These are phyloP conservation scores for Nomia melanderi DNA, from an alignment of 1,140 invertebrate genomes.

Conservation along the genomic window DNA sequence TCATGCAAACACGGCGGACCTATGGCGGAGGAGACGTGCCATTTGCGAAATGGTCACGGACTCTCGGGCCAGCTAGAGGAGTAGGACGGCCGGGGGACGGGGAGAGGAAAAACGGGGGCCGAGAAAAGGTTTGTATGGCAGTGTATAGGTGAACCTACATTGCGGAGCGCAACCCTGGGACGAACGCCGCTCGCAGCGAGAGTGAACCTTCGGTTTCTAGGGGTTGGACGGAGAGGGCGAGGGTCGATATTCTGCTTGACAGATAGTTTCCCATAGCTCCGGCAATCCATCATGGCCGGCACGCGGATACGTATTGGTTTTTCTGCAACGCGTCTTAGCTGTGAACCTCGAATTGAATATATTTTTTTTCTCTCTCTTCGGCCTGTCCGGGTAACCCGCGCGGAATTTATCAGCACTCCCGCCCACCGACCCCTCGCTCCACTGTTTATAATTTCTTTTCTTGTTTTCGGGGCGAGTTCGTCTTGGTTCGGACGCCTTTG, in stretches of 20 bases:
- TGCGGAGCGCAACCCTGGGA: slow-evolving; percentile 62
- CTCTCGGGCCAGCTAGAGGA: slow-evolving; percentile 58
- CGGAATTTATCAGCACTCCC: slow-evolving; percentile 49
- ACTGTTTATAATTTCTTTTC: background rate
- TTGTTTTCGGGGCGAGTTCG: background rate
- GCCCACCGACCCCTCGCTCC: background rate
- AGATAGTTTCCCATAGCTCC: slow-evolving; percentile 81
- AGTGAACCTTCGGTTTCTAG: slow-evolving; percentile 68
- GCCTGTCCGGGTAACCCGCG: slow-evolving; percentile 46
- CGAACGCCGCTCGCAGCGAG: slow-evolving; percentile 64
- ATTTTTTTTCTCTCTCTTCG: slow-evolving; percentile 44
- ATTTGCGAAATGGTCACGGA: slow-evolving; percentile 69
- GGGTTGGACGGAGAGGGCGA: slow-evolving; percentile 76
- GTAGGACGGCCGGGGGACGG: slow-evolving; percentile 39
- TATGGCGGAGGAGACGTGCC: slow-evolving; percentile 50
- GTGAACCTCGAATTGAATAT: slow-evolving; percentile 76
- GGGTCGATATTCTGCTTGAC: slow-evolving; percentile 81
- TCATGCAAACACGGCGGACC: slow-evolving; percentile 51
- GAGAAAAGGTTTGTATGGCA: slow-evolving; percentile 55
- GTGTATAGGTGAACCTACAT: slow-evolving; percentile 58
- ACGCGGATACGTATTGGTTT: slow-evolving; percentile 79
- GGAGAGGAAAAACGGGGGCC: slow-evolving; percentile 14
- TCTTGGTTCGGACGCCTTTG: background rate
- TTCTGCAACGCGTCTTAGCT: slow-evolving; percentile 74
- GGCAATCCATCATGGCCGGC: slow-evolving; percentile 79